Evolutionary conservation across 2,113 vertebrate genomes (phyloP), one percentile per base, ranked within the genome.

Genomic region (Pterocles burchelli): DNA sequence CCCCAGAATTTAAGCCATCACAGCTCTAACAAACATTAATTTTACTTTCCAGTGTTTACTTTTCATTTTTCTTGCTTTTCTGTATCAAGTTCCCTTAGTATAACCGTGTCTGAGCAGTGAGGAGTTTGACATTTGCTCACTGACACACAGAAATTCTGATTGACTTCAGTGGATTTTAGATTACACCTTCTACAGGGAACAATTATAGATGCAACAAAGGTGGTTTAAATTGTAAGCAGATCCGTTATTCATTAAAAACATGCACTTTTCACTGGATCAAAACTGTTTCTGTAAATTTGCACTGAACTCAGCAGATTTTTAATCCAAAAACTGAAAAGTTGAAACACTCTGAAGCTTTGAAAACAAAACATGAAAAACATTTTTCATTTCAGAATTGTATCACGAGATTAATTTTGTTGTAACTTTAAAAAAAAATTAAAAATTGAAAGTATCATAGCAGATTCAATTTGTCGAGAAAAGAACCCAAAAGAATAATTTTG

Each of bases 11-110:
- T 73, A 91, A 96, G 83, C 48, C 46, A 31, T 21, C 0, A 1
- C n/a, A 86, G 65, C 33, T 70, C 63, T 78, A 65, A 84, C 88
- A 96, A 85, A 96, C 45, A 93, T 59, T 93, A 57, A 82, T 85
- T 93, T 94, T 59, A 46, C 45, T 91, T 94, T 68, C 58, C 51
- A 67, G 29, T 91, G 76, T 87, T 91, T 88, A 34, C 61, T 76
- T 94, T 86, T 85, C 45, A 48, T 96, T 89, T 90, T 92, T 89
- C 26, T 86, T 82, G 18, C 25, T 77, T 85, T 91, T 66, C 43
- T 52, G 17, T 79, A 57, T 75, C 43, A 81, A 25, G 25, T 80
- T 86, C 15, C 34, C 14, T 62, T 77, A 65, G 52, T 45, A 31
- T 54, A 51, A 48, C 54, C 46, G 26, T 41, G 48, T 25, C 36